Base-by-base conservation (phyloP, 1,140 invertebrate species). In the Cardiocondyla obscurior region DNA sequence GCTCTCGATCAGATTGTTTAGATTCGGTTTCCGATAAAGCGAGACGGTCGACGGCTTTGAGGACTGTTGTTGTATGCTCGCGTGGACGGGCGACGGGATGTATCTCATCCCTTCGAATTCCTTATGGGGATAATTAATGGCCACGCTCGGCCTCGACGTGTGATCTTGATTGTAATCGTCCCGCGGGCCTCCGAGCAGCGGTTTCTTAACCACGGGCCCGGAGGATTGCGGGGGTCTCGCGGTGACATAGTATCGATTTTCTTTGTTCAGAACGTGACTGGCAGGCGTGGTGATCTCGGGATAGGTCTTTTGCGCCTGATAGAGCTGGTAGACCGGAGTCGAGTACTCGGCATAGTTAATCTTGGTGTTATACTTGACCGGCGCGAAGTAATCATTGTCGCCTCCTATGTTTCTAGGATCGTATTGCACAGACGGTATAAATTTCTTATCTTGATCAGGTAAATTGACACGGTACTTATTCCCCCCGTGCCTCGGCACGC, bases 1-100 rank as follows among this genome's bases (percentile, higher is more conserved):
- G 53, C 96, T 96, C 42, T 94, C 93, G 7, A 93, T 73, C 67
- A 94, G 92, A 39, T 93, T 90, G 36, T 92, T 87, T 10, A 92
- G 76, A 42, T 67, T 76, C 10, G 67, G 83, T 42, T 89, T 87
- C 12, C 76, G 82, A 0, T 73, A 53, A 14, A 57, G 62, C 0
- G 58, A 28, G 4, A 25, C 1, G n/a, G n/a, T 5, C 0, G 69
- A 14, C 1, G 36, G 55, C 49, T 79, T 84, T 7, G 58, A 1
- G 3, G 39, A 28, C 12, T 81, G 60, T 8, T 51, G 33, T 19
- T 65, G 25, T 2, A 57, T 10, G 4, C 25, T 60, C 0, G 77
- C 6, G 10, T 73, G 67, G 0, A 30, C 3, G 0, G 55, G 4
- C 14, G 79, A 72, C 22, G 70, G 73, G 0, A 90, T 55, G 67